Evolutionary conservation across 1,140 invertebrate genomes (phyloP), one percentile per base, ranked within the genome.

Genomic region (Pseudomyrmex flavicornis): DNA sequence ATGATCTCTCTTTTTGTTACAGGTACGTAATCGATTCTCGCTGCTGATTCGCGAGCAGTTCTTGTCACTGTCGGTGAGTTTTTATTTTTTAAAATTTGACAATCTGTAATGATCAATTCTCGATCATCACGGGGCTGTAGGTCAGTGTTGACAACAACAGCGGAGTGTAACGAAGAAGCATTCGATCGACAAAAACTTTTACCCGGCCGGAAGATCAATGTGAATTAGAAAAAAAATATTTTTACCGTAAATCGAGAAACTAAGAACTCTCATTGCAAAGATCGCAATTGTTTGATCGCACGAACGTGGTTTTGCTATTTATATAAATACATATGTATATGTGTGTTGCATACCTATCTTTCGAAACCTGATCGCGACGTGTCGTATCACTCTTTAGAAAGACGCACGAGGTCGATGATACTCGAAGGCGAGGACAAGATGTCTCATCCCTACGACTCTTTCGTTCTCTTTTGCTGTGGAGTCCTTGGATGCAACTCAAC

Each of bases 381-480:
- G 91, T 92, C 91, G 52, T 92, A 92, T 92, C 92, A 89, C 68
- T 72, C 88, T 88, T 88, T 88, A 74, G 79, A 84, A 72, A 85
- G 86, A 73, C 63, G 69, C 69, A 69, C 87, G 56, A 70, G 72
- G 86, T 91, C 89, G 86, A 91, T 91, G 90, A 26, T 84, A 68
- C 90, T 91, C 82, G 86, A 91, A 89, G 82, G 48, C 63, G 58
- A 48, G 72, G 46, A 79, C 79, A 84, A 85, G 89, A 90, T 90
- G 88, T 88, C 84, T 77, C 75, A 88, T 85, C 84, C 87, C 85
- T 86, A 68, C 22, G 58, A 46, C 22, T 82, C 63, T 83, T 76
- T 85, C 65, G 17, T 69, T 52, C 56, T 70, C 66, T 79, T 79
- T 84, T 76, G 46, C 68, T 48, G 50, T 52, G 17, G 20, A 73